Percentiles rank a stretch among this genome's conserved stretches.
Evolutionary conservation across 2,888 invertebrate species (phyloP).

Genomic region (Megastigmus dorsalis): DNA sequence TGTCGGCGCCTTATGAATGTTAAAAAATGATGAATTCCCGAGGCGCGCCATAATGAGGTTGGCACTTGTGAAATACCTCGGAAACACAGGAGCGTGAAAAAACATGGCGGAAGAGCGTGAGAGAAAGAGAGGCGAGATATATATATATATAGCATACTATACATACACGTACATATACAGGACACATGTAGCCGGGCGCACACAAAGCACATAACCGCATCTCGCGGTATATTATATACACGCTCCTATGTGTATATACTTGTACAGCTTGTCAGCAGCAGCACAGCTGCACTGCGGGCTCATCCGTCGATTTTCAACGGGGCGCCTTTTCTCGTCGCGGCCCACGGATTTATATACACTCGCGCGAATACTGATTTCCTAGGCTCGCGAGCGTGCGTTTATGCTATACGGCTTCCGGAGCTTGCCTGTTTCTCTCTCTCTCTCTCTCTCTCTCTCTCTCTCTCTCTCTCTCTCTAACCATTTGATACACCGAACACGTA

Average conservation of each 20-base stretch:
- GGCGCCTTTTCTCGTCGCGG: constrained; percentile 1
- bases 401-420: not conserved
- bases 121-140: not conserved
- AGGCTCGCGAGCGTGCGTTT: not conserved
- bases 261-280: too few species aligned
- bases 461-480: too few species aligned
- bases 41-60: constrained; percentile 43
- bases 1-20: constrained; percentile 6
- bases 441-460: too few species aligned
- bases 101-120: constrained; percentile 38
- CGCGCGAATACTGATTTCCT: constrained; percentile 9
- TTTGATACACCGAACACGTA: constrained; percentile 14
- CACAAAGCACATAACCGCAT: too few species aligned
- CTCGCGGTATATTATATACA: too few species aligned
- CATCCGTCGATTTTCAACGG: constrained; percentile 18
- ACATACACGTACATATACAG: too few species aligned
- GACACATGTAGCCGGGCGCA: too few species aligned
- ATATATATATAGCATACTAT: too few species aligned
- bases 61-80: constrained; percentile 46
- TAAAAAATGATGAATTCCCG: constrained; percentile 32
- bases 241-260: too few species aligned
- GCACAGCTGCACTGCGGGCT: too few species aligned
- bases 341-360: too few species aligned
- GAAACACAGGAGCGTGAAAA: constrained; percentile 49
- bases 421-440: too few species aligned